These are phyloP conservation scores for Drosophila kanapiae DNA, from an alignment of 1,140 invertebrate genomes.

Conservation along the genomic window DNA sequence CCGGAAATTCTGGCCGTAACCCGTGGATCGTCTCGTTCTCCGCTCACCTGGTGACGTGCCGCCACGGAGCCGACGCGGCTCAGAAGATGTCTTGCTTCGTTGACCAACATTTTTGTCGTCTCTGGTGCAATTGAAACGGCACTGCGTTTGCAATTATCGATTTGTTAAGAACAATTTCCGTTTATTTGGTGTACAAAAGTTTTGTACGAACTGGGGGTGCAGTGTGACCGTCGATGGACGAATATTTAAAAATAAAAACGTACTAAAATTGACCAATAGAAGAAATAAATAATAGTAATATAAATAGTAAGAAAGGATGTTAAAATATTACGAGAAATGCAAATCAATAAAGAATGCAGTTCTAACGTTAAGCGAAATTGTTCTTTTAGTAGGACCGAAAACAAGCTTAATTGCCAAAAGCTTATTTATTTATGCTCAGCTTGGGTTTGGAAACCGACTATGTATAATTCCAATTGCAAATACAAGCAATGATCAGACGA, in stretches of 20 bases:
- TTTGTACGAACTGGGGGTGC: slow-evolving; percentile 30
- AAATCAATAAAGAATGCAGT: no score
- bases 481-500: no score
- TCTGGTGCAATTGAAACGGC: slow-evolving; percentile 76
- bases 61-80: slow-evolving; percentile 70
- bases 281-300: not conserved
- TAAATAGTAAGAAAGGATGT: no score
- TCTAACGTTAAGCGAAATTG: no score
- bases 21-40: not conserved
- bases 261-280: slow-evolving; percentile 7
- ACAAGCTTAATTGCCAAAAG: no score
- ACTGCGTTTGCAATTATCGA: slow-evolving; percentile 82
- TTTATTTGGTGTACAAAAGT: slow-evolving; percentile 45
- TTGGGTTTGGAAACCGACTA: no score
- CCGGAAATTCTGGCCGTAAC: slow-evolving; percentile 8
- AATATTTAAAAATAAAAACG: not conserved
- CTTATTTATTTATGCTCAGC: no score
- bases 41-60: slow-evolving; percentile 77
- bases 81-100: slow-evolving; percentile 73
- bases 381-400: no score
- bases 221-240: slow-evolving; percentile 8
- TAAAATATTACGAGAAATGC: no score
- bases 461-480: no score
- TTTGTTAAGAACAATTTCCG: slow-evolving; percentile 46
- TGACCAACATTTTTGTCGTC: slow-evolving; percentile 69